Conservation (phyloP, 2,113 vertebrate species). For the Kobus ellipsiprymnus region DNA sequence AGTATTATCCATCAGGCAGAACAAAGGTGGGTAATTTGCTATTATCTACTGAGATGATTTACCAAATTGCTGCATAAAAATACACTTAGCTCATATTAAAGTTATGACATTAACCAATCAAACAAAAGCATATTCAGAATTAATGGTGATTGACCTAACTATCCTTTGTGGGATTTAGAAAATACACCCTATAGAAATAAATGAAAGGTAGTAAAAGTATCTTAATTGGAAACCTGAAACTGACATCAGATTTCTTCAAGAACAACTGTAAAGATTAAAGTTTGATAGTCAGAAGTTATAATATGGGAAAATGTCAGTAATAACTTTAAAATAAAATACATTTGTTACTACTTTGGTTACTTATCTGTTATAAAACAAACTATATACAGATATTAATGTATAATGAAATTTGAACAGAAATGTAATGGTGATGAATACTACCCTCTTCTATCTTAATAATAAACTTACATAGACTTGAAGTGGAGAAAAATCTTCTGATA, state of each 20-base stretch:
- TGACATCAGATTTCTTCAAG: neutral
- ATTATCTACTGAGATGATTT: constrained; percentile 21
- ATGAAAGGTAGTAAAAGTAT: neutral
- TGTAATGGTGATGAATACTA: neutral
- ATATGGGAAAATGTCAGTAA: neutral
- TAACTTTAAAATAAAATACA: neutral
- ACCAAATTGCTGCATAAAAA: constrained; percentile 39
- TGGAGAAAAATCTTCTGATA: neutral
- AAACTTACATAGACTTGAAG: neutral
- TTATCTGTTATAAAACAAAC: neutral
- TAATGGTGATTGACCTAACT: neutral
- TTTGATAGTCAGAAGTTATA: neutral
- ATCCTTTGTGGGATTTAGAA: neutral
- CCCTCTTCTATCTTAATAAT: neutral
- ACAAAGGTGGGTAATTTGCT: constrained; percentile 51
- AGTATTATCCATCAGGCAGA: neutral
- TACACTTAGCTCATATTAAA: constrained; percentile 17
- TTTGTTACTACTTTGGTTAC: neutral
- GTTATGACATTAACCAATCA: constrained; percentile 2
- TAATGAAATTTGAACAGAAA: neutral
- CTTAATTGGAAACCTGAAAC: neutral
- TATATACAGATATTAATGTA: neutral
- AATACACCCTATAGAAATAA: neutral
- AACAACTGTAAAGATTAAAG: neutral
- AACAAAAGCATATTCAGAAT: neutral